Base-by-base conservation (phyloP, 2,888 invertebrate genomes). In the Acanthosepion esculentum region DNA sequence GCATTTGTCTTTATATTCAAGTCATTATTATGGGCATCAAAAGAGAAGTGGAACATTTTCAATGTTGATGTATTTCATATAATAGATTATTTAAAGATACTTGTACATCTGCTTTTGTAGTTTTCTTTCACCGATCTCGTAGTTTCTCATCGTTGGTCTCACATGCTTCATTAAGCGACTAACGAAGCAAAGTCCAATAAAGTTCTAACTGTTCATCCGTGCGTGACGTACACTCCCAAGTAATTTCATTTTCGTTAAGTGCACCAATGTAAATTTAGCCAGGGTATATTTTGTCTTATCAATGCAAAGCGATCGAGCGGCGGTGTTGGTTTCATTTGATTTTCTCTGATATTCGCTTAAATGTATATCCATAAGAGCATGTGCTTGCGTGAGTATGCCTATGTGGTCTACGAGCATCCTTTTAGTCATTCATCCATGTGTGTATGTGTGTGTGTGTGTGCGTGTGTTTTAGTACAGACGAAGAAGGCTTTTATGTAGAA, bases 21-120 rank as follows among this genome's bases (percentile, higher is more conserved):
- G 1, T 50, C 10, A 50, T 50, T 50, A 50, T 50, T 50, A 50
- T 50, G 8, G 50, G 50, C 15, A 15, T 50, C 50, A 8, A 50
- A 8, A 50, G 15, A 50, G 50, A 1, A n/a, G 26, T 29, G 8
- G 29, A 78, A 29, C 78, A 78, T 26, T 26, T 29, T 29, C 78
- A 78, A 78, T 78, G 78, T 78, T 78, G 78, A 78, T 78, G 10
- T 78, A 7, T 78, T n/a, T 78, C 10, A n/a, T n/a, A 78, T 78
- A 78, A 78, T 78, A 78, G 78, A 78, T 78, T 78, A 78, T 78
- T 78, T 78, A 78, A 78, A 78, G 78, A 78, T 78, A 78, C 78
- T 78, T 78, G 78, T 78, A 29, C 78, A 78, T 78, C 78, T 78
- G 78, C 78, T 78, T 78, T 78, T n/a, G 78, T 78, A 12, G 78